Evolutionary conservation across 2,888 invertebrate genomes (phyloP).

Genomic region (Leucophenga montana): DNA sequence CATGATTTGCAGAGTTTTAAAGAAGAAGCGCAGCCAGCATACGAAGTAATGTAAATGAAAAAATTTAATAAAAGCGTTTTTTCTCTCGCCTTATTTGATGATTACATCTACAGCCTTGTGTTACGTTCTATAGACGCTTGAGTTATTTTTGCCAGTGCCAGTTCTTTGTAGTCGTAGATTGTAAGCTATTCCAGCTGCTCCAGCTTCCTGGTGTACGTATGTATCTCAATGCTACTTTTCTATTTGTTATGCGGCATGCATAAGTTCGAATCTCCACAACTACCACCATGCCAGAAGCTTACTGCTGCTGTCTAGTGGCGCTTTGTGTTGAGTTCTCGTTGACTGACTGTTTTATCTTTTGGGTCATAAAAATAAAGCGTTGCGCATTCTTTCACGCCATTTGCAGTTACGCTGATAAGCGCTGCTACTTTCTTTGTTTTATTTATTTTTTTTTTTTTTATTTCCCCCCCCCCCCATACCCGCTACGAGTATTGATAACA

Average conservation of each 20-base stretch:
- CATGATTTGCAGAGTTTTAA: slow-evolving; percentile 36
- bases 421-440: slow-evolving; percentile 44
- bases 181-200: slow-evolving; percentile 40
- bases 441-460: slow-evolving; percentile 27
- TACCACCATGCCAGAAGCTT: no score
- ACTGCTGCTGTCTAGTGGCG: background rate
- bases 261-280: slow-evolving; percentile 52
- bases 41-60: slow-evolving; percentile 36
- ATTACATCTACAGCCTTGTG: slow-evolving; percentile 47
- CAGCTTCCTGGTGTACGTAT: slow-evolving; percentile 27
- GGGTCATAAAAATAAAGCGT: slow-evolving; percentile 64
- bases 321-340: background rate
- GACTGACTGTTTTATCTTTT: slow-evolving; percentile 54
- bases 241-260: slow-evolving; percentile 59
- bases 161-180: slow-evolving; percentile 24
- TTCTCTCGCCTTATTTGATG: slow-evolving; percentile 44
- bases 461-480: no score
- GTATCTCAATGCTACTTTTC: background rate
- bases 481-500: slow-evolving; percentile 31
- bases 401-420: slow-evolving; percentile 63
- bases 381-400: slow-evolving; percentile 67
- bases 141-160: slow-evolving; percentile 37
- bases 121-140: slow-evolving; percentile 28
- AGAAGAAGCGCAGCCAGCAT: slow-evolving; percentile 31
- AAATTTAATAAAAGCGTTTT: slow-evolving; percentile 58